A percentile compares a stretch with the other conserved stretches of the same genome.
These are phyloP conservation scores for Osmerus eperlanus DNA, from an alignment of 2,113 vertebrate genomes.

Conservation along the genomic window DNA sequence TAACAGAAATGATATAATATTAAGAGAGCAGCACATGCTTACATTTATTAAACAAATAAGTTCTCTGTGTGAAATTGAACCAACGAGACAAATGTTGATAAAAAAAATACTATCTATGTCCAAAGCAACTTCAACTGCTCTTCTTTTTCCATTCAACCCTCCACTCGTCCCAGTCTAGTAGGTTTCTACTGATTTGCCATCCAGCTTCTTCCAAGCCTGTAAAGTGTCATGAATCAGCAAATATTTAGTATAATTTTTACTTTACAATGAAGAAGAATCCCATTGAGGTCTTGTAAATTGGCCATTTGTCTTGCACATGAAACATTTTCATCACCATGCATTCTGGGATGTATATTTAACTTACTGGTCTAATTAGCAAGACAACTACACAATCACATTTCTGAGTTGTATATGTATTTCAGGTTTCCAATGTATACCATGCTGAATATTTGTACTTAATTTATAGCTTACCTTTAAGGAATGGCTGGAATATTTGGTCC, in stretches of 20 bases:
- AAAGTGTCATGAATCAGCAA: slow-evolving; percentile 5
- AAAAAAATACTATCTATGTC: too few species aligned
- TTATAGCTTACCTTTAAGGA: slow-evolving; percentile 71
- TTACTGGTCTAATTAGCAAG: too few species aligned
- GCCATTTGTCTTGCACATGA: not conserved
- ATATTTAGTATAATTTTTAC: not conserved
- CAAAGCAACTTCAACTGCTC: slow-evolving; percentile 41
- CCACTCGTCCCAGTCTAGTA: slow-evolving; percentile 85
- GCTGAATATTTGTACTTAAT: not conserved
- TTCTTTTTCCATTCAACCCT: slow-evolving; percentile 75
- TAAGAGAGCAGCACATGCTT: too few species aligned
- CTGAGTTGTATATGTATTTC: too few species aligned
- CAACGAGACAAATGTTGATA: too few species aligned
- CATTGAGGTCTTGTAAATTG: not conserved
- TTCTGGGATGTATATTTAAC: too few species aligned
- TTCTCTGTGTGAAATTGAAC: too few species aligned
- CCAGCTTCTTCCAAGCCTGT: slow-evolving; percentile 71
- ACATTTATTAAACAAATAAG: too few species aligned
- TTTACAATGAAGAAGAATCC: not conserved
- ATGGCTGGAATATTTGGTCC: slow-evolving; percentile 70
- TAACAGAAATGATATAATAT: too few species aligned
- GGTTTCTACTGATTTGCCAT: slow-evolving; percentile 77
- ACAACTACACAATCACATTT: too few species aligned
- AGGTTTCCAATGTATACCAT: not conserved
- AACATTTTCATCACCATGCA: too few species aligned